A percentile compares a stretch with the other conserved stretches of the same genome.
phyloP scores from a whole-genome alignment of 2,888 invertebrate genomes.

The Euplagia quadripunctaria region DNA sequence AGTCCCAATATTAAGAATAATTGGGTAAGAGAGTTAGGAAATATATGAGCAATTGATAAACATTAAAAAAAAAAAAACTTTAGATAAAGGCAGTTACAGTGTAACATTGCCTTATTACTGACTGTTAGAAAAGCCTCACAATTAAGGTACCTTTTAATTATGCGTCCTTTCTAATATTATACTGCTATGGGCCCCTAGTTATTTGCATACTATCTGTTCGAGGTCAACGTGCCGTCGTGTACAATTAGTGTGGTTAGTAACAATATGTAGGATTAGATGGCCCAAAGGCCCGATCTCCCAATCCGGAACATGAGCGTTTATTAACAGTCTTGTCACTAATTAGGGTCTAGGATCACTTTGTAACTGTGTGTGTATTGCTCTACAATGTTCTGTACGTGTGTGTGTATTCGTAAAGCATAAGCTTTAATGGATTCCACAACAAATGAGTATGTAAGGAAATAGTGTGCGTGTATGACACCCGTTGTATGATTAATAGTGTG shows the following conservation, averaged over 20 bases:
- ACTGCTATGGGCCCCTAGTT: slow-evolving; percentile 38
- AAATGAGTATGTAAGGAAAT: slow-evolving; percentile 31
- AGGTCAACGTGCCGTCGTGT: slow-evolving; percentile 47
- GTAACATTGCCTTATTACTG: slow-evolving; percentile 36
- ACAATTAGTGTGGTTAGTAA: slow-evolving; percentile 49
- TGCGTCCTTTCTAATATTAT: slow-evolving; percentile 39
- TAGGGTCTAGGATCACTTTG: slow-evolving; percentile 41
- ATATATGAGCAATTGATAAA: background rate
- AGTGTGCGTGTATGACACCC: slow-evolving; percentile 25
- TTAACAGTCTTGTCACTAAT: slow-evolving; percentile 58
- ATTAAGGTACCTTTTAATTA: slow-evolving; percentile 47
- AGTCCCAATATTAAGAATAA: background rate
- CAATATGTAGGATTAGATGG: slow-evolving; percentile 48
- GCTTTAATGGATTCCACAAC: slow-evolving; percentile 27
- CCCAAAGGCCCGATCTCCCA: slow-evolving; percentile 45
- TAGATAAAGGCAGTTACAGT: slow-evolving; percentile 18
- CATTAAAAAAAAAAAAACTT: background rate
- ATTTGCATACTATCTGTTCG: slow-evolving; percentile 53
- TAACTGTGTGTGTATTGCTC: slow-evolving; percentile 35
- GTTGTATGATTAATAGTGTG: slow-evolving; percentile 38
- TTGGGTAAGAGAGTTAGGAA: slow-evolving; percentile 6
- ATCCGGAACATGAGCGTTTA: slow-evolving; percentile 54
- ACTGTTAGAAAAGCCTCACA: slow-evolving; percentile 30
- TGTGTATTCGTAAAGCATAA: slow-evolving; percentile 1
- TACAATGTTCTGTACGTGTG: slow-evolving; percentile 15